These are phyloP conservation scores for Connochaetes taurinus DNA, from an alignment of 2,113 vertebrate genomes.

Conservation along the genomic window DNA sequence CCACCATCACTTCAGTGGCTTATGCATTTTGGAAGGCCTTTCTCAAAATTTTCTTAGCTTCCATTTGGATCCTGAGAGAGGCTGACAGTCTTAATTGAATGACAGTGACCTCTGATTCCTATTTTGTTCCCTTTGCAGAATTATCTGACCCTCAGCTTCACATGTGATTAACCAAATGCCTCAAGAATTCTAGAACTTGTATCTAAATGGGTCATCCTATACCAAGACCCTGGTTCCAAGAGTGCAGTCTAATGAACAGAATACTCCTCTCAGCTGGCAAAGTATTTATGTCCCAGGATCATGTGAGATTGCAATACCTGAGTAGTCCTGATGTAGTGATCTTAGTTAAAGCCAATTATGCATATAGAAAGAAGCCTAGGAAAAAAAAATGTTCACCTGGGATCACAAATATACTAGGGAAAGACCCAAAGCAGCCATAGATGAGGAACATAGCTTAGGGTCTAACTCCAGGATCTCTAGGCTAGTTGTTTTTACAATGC, in stretches of 20 bases:
- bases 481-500: background rate
- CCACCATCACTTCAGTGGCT: rapidly evolving
- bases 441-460: background rate
- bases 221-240: background rate
- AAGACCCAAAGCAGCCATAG: background rate
- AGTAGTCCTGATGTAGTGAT: background rate
- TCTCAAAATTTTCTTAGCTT: background rate
- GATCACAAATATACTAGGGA: background rate
- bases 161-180: background rate
- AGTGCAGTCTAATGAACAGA: background rate
- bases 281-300: background rate
- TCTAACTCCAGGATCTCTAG: background rate
- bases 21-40: background rate
- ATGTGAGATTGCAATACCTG: background rate
- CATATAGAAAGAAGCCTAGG: background rate
- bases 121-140: background rate
- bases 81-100: background rate
- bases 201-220: background rate
- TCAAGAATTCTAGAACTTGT: background rate
- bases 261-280: rapidly evolving
- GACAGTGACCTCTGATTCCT: background rate
- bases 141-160: background rate
- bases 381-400: background rate
- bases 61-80: rapidly evolving
- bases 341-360: background rate